Percentiles rank a stretch among this genome's conserved stretches.
Evolutionary conservation across 1,140 invertebrate species (phyloP).

Genomic region (Cyclargus thomasi): DNA sequence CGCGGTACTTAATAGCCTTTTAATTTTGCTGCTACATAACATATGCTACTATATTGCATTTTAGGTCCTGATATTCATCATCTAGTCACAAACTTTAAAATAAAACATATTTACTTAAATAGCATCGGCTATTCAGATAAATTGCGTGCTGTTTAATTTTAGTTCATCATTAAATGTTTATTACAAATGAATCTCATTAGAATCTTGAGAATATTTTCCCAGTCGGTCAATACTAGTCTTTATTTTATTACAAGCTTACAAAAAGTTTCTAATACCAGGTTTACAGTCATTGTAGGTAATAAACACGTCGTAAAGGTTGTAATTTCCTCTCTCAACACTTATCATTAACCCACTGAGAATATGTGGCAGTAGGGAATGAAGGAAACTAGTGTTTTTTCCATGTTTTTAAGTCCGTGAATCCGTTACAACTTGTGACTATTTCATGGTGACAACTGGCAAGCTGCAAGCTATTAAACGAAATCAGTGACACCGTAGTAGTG

Average conservation of each 20-base stretch:
- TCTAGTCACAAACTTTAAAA: no score
- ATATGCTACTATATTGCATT: no score
- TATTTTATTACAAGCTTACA: not conserved
- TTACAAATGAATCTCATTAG: no score
- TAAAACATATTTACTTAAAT: no score
- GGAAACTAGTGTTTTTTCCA: not conserved
- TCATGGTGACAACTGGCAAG: no score
- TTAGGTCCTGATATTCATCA: no score
- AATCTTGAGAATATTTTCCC: not conserved
- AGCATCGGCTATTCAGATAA: no score
- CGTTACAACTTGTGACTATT: not conserved
- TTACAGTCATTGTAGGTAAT: not conserved
- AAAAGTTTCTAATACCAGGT: not conserved
- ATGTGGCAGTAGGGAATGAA: not conserved
- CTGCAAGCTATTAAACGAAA: no score
- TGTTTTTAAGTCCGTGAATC: not conserved
- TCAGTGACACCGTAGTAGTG: no score
- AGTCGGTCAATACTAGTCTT: not conserved
- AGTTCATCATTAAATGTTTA: no score
- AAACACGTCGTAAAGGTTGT: not conserved
- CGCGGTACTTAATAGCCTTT: constrained; percentile 40
- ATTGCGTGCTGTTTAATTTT: no score
- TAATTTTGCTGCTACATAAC: not conserved
- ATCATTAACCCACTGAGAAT: not conserved
- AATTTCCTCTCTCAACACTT: not conserved